Evolutionary conservation across 2,113 vertebrate genomes (phyloP).

Genomic region (Psittacus erithacus): DNA sequence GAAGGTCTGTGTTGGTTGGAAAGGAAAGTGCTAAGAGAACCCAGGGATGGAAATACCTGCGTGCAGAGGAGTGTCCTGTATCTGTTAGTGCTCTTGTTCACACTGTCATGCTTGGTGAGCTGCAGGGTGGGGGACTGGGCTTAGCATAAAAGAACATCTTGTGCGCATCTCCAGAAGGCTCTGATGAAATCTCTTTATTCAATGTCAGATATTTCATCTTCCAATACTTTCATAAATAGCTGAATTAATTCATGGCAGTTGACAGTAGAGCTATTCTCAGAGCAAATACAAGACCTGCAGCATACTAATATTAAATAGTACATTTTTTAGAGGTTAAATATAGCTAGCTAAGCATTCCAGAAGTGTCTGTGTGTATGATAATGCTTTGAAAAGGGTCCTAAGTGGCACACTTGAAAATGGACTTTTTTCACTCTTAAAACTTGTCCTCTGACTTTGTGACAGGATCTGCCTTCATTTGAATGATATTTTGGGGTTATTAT

Average conservation of each 20-base stretch:
- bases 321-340: neutral
- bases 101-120: neutral
- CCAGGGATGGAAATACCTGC: neutral
- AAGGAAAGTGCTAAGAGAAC: neutral
- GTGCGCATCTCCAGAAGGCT: neutral
- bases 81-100: accelerated
- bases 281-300: neutral
- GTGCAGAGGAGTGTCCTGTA: neutral
- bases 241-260: neutral
- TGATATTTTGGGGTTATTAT: neutral
- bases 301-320: neutral
- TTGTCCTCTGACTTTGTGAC: neutral
- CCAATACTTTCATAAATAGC: neutral
- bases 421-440: neutral
- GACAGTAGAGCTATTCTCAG: neutral
- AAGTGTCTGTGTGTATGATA: neutral
- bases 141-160: neutral
- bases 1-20: neutral
- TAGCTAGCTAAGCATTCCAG: neutral
- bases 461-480: neutral
- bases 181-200: neutral
- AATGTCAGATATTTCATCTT: neutral
- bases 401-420: neutral
- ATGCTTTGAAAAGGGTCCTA: neutral
- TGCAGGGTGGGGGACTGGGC: neutral